phyloP scores from a whole-genome alignment of 2,113 vertebrate species.

The Ptyas mucosa region DNA sequence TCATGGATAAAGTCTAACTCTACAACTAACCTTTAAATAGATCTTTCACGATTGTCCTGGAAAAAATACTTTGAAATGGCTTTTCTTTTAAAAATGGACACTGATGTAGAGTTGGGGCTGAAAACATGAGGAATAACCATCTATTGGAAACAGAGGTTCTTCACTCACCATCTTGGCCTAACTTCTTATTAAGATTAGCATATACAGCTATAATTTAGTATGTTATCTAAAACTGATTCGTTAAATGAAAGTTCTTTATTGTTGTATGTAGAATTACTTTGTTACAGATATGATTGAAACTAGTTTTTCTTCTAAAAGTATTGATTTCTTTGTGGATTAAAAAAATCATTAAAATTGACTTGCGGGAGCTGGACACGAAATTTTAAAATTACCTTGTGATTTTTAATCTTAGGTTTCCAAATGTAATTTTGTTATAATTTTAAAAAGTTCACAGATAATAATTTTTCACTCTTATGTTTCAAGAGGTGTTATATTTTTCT shows the following conservation, averaged over 20 bases:
- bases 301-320: not conserved
- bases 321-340: not conserved
- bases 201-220: not conserved
- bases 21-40: not conserved
- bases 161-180: not conserved
- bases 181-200: not conserved
- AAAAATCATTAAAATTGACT: not conserved
- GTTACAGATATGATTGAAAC: not conserved
- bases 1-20: not conserved
- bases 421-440: not conserved
- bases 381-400: not conserved
- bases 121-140: not conserved
- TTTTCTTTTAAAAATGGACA: not conserved
- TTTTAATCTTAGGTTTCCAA: not conserved
- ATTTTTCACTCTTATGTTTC: not conserved
- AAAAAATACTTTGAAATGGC: not conserved
- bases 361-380: not conserved
- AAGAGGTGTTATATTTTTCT: not conserved
- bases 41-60: not conserved
- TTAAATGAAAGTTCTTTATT: not conserved
- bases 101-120: not conserved
- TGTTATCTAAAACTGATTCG: not conserved
- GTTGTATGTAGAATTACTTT: not conserved
- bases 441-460: not conserved
- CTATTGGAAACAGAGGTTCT: not conserved